Percentiles rank a stretch among this genome's conserved stretches.
phyloP scores from a whole-genome alignment of 2,797 vertebrate genomes.

The Bradypodion ventrale region DNA sequence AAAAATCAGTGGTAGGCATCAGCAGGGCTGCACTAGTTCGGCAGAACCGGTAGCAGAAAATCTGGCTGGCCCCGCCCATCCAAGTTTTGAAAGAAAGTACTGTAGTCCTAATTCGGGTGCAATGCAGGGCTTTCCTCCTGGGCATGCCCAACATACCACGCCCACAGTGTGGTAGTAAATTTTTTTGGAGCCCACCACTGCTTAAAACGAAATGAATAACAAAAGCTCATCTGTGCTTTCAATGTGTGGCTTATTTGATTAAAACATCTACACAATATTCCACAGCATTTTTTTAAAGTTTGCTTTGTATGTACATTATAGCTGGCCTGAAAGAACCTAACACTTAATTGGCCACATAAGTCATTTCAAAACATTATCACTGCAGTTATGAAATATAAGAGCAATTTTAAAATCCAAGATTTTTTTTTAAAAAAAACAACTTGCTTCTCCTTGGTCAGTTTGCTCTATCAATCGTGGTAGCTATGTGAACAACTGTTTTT shows the following conservation, averaged over 20 bases:
- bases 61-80: no score
- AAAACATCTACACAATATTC: background rate
- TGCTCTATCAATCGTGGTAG: background rate
- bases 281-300: background rate
- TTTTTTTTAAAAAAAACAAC: background rate
- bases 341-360: slow-evolving; percentile 2
- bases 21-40: no score
- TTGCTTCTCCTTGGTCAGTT: background rate
- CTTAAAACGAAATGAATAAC: background rate
- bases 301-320: background rate
- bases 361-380: background rate
- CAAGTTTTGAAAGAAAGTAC: no score
- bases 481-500: background rate
- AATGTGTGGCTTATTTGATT: slow-evolving; percentile 12
- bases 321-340: background rate
- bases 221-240: background rate
- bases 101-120: no score
- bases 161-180: no score
- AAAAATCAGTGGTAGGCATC: no score
- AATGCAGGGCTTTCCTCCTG: no score
- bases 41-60: no score
- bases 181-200: no score
- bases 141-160: no score
- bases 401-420: background rate
- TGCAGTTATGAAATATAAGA: background rate